Percentiles rank a stretch among this genome's conserved stretches.
Evolutionary conservation across 2,797 vertebrate genomes (phyloP).

Genomic region (Coreius guichenoti): DNA sequence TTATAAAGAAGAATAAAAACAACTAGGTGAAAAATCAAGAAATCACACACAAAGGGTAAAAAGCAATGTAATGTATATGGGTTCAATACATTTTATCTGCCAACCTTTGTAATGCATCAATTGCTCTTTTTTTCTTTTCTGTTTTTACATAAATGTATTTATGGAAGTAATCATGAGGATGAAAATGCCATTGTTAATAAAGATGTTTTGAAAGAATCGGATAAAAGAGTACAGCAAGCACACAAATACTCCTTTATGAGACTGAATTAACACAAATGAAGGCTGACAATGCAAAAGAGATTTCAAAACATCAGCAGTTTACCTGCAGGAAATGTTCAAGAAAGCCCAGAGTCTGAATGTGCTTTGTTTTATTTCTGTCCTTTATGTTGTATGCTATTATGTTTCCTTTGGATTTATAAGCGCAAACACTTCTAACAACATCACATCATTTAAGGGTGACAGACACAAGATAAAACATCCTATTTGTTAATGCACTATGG

Average conservation of each 20-base stretch:
- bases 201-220: background rate
- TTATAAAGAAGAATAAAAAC: background rate
- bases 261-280: constrained; percentile 24
- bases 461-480: constrained; percentile 4
- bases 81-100: background rate
- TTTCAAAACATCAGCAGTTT: constrained; percentile 15
- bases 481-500: constrained; percentile 32
- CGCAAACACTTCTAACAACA: background rate
- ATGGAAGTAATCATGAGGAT: background rate
- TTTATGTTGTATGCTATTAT: background rate
- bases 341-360: background rate
- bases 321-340: background rate
- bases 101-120: background rate
- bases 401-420: background rate
- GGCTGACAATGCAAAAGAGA: background rate
- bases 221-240: background rate
- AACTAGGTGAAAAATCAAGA: no score
- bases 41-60: background rate
- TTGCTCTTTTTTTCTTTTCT: background rate
- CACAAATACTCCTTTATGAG: background rate
- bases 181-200: constrained; percentile 24
- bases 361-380: constrained; percentile 9
- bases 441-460: constrained; percentile 2
- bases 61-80: background rate
- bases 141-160: constrained; percentile 38